Conservation (phyloP, 2,797 vertebrate species). For the Graptemys geographica region DNA sequence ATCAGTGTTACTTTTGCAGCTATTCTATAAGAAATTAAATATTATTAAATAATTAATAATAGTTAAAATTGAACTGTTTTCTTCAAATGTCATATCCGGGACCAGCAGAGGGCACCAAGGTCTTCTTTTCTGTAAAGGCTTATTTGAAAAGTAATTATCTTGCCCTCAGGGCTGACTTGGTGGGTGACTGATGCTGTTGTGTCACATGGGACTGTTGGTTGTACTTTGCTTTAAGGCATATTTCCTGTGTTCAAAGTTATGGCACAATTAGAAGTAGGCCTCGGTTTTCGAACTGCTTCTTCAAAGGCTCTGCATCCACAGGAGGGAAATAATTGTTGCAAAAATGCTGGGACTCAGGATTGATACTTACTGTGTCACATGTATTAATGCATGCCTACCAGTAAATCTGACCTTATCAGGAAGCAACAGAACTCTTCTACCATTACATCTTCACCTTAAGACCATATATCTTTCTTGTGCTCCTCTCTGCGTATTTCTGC, state of each 20-base stretch:
- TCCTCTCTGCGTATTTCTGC: neutral
- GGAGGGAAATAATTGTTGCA: neutral
- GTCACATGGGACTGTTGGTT: constrained; percentile 12
- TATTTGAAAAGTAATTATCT: neutral
- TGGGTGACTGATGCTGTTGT: neutral
- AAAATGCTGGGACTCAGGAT: neutral
- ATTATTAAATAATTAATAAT: neutral
- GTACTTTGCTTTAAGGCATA: constrained; percentile 32
- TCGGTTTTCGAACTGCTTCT: neutral
- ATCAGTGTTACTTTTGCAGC: neutral
- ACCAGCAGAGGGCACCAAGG: constrained; percentile 64
- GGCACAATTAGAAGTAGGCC: constrained; percentile 10
- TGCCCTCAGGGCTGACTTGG: neutral
- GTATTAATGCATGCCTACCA: neutral
- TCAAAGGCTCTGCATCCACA: neutral
- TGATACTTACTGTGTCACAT: neutral
- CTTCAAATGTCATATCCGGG: neutral
- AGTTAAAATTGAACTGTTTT: fast-evolving
- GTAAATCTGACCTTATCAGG: neutral
- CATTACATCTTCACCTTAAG: neutral
- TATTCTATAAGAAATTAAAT: neutral
- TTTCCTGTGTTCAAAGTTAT: constrained; percentile 47
- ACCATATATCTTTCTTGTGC: neutral
- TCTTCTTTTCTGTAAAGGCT: neutral
- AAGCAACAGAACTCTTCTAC: neutral